phyloP scores from a whole-genome alignment of 2,113 vertebrate genomes.

The Tetraodon nigroviridis region DNA sequence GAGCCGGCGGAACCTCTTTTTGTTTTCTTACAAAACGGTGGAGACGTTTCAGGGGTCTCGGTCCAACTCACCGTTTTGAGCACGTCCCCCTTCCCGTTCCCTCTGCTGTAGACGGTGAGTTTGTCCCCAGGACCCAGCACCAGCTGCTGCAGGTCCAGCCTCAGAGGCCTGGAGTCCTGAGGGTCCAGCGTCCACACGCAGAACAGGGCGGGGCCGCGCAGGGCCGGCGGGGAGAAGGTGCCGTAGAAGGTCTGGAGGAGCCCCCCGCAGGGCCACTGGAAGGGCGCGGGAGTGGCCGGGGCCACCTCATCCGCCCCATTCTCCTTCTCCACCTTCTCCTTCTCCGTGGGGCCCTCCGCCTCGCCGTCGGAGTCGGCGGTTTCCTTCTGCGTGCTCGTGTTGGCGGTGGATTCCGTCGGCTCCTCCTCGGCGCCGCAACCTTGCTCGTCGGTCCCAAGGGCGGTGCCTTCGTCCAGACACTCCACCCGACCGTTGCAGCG shows the following conservation, averaged over 20 bases:
- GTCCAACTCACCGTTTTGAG: constrained; percentile 70
- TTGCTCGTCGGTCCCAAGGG: constrained; percentile 66
- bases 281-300: constrained; percentile 20
- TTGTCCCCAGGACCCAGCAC: constrained; percentile 72
- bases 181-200: constrained; percentile 85
- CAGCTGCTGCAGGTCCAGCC: constrained; percentile 78
- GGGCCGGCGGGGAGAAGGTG: constrained; percentile 76
- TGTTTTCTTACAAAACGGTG: no score
- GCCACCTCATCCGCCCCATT: neutral
- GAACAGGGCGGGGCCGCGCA: constrained; percentile 38
- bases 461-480: constrained; percentile 71
- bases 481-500: constrained; percentile 79
- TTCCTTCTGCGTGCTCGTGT: neutral
- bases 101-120: constrained; percentile 73
- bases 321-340: constrained; percentile 2
- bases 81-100: constrained; percentile 63
- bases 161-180: constrained; percentile 79
- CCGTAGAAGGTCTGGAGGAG: constrained; percentile 83
- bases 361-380: neutral
- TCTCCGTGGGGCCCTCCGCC: neutral
- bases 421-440: constrained; percentile 41
- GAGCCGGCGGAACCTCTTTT: no score
- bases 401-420: neutral
- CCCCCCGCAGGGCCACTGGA: constrained; percentile 75
- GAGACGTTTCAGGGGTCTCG: neutral